phyloP scores from a whole-genome alignment of 1,140 invertebrate species.

The Calycopis cecrops region DNA sequence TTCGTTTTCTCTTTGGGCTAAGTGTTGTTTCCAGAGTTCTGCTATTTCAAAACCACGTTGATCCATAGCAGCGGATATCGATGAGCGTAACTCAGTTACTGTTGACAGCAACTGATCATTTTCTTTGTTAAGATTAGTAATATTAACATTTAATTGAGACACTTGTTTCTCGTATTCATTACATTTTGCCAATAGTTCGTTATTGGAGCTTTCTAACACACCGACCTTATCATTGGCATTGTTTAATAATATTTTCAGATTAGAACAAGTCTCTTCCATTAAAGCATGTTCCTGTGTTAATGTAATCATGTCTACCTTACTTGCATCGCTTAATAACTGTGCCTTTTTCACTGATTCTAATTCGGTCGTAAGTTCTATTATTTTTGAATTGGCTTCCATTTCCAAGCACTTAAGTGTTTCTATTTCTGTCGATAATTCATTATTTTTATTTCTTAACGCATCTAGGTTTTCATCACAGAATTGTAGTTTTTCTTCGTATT shows the following conservation, averaged over 20 bases:
- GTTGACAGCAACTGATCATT: slow-evolving; percentile 63
- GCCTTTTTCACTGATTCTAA: slow-evolving; percentile 28
- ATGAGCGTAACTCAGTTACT: slow-evolving; percentile 60
- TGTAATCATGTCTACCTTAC: slow-evolving; percentile 42
- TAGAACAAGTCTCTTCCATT: slow-evolving; percentile 61
- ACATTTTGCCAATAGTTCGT: slow-evolving; percentile 29
- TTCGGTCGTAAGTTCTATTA: slow-evolving; percentile 28
- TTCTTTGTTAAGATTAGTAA: slow-evolving; percentile 55
- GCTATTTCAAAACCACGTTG: slow-evolving; percentile 79
- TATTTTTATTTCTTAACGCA: slow-evolving; percentile 26
- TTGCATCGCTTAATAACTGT: background rate
- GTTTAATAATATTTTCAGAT: slow-evolving; percentile 48
- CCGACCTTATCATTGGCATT: slow-evolving; percentile 34
- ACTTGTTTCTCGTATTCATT: slow-evolving; percentile 37
- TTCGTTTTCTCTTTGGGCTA: slow-evolving; percentile 76
- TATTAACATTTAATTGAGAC: slow-evolving; percentile 39
- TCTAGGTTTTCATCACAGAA: slow-evolving; percentile 27
- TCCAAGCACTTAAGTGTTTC: slow-evolving; percentile 23
- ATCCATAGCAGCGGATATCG: slow-evolving; percentile 73
- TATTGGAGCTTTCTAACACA: slow-evolving; percentile 37
- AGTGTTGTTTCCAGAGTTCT: slow-evolving; percentile 79
- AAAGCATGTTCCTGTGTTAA: slow-evolving; percentile 56
- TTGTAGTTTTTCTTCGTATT: slow-evolving; percentile 24
- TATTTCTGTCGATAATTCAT: slow-evolving; percentile 29
- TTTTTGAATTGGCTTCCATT: slow-evolving; percentile 28